Conservation (phyloP, 2,113 vertebrate species). For the Smithornis capensis region DNA sequence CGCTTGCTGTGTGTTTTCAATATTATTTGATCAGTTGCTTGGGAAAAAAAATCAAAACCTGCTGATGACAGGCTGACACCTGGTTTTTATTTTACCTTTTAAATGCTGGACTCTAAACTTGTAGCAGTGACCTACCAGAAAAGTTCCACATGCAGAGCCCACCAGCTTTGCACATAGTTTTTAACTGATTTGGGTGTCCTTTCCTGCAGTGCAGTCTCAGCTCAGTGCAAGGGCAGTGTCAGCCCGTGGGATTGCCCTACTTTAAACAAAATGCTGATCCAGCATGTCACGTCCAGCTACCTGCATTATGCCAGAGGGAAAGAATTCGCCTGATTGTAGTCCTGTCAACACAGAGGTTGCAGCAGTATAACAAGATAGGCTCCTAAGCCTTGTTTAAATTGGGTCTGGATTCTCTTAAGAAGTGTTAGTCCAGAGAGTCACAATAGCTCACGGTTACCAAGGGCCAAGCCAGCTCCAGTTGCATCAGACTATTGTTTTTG, state of each 20-base stretch:
- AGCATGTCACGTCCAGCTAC: not conserved
- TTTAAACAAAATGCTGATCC: not conserved
- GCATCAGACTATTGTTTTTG: slow-evolving; percentile 35
- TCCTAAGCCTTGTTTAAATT: slow-evolving; percentile 13
- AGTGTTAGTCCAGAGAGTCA: not conserved
- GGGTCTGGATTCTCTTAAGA: slow-evolving; percentile 50
- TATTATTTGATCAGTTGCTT: not conserved
- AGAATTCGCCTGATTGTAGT: not conserved
- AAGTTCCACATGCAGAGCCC: not conserved
- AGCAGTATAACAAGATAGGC: not conserved
- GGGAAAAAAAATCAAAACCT: not conserved
- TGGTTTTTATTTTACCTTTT: not conserved
- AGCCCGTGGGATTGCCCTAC: not conserved
- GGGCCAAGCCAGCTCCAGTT: not conserved
- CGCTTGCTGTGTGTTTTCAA: not conserved
- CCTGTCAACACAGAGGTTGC: slow-evolving; percentile 48
- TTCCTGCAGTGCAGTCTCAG: not conserved
- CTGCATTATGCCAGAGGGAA: slow-evolving; percentile 36
- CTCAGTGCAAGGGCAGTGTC: not conserved
- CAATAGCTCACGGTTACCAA: not conserved
- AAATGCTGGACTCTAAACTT: not conserved
- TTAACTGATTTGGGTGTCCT: not conserved
- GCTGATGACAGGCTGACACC: not conserved
- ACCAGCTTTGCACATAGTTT: not conserved
- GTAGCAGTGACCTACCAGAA: not conserved